Conservation (phyloP, 2,113 vertebrate genomes). For the Semnornis frantzii region DNA sequence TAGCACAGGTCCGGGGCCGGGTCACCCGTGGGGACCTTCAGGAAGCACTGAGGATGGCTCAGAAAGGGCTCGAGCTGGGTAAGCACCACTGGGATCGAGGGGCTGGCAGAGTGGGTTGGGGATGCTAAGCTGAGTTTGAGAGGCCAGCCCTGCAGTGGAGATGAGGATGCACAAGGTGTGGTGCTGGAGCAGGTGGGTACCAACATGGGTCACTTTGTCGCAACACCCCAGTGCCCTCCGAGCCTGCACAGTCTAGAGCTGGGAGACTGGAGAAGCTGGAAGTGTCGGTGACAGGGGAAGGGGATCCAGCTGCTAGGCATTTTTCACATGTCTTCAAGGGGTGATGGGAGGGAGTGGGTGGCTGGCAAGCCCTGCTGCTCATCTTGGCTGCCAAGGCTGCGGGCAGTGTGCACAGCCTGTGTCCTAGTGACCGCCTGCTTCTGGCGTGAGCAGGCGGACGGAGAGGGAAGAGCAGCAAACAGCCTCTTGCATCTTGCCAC, state of each 20-base stretch:
- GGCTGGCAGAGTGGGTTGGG: background rate
- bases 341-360: background rate
- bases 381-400: rapidly evolving
- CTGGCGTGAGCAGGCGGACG: rapidly evolving
- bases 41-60: constrained; percentile 77
- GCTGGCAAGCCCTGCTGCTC: background rate
- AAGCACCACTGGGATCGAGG: background rate
- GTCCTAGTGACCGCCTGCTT: background rate
- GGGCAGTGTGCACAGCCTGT: rapidly evolving
- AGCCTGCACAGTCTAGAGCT: background rate
- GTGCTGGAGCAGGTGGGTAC: background rate
- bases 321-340: background rate
- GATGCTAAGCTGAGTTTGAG: background rate
- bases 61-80: constrained; percentile 79
- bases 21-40: constrained; percentile 70
- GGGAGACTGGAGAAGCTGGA: background rate
- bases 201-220: background rate
- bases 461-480: background rate
- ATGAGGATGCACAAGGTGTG: background rate
- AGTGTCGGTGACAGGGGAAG: background rate
- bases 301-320: background rate
- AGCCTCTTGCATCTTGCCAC: background rate
- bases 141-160: background rate
- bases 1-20: constrained; percentile 66
- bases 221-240: background rate